Evolutionary conservation across 2,797 vertebrate genomes (phyloP).

Genomic region (Malurus splendens): DNA sequence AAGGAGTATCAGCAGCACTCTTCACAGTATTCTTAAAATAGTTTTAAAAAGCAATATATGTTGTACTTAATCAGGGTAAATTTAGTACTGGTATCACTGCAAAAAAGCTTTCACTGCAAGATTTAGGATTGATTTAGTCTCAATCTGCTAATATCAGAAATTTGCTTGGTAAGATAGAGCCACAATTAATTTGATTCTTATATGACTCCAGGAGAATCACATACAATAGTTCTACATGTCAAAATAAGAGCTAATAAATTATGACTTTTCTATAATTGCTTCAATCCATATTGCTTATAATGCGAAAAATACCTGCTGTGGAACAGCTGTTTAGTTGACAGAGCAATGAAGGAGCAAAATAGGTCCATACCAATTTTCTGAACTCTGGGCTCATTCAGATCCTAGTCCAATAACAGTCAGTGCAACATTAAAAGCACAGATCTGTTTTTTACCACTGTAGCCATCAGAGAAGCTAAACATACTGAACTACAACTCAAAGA

Average conservation of each 20-base stretch:
- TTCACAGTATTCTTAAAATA: slow-evolving; percentile 6
- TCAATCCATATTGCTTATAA: background rate
- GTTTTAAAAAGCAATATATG: background rate
- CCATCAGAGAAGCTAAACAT: background rate
- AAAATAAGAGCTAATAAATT: background rate
- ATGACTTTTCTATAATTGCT: background rate
- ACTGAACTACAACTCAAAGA: background rate
- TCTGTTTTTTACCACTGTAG: background rate
- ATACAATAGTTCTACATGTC: background rate
- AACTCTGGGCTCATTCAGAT: background rate
- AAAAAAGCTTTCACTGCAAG: background rate
- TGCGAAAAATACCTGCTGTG: background rate
- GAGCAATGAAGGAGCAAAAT: background rate
- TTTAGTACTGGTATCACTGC: background rate
- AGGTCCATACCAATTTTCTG: background rate
- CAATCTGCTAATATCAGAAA: background rate
- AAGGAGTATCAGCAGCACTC: slow-evolving; percentile 23
- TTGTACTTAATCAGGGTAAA: background rate
- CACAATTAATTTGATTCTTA: background rate
- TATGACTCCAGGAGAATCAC: background rate
- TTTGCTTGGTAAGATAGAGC: background rate
- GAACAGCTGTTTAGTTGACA: background rate
- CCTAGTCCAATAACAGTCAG: background rate
- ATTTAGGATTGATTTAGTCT: background rate
- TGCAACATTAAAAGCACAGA: background rate